Evolutionary conservation across 2,888 invertebrate species (phyloP), one percentile per base, ranked within the genome.

Genomic region (Cryptocheilus praepositus): DNA sequence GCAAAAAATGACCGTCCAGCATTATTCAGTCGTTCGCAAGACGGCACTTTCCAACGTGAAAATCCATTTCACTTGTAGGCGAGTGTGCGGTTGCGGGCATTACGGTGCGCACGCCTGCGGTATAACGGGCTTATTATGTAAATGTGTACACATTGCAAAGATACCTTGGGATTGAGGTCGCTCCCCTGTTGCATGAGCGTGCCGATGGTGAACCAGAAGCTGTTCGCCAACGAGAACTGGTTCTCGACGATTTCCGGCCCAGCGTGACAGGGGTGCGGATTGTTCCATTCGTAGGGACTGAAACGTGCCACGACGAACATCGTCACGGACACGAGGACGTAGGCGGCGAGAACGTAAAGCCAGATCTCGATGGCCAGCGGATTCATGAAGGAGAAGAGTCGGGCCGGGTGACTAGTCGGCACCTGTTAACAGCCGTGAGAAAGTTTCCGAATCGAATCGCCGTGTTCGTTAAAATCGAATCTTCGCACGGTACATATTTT

Each of bases 351-450:
- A 69, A 98, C 96, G 90, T 97, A 96, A 74, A 98, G 91, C 99
- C 99, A 99, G 81, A 99, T 98, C 90, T 98, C 97, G 81, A 96
- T 94, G 0, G 98, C 97, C 83, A 99, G 91, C 0, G 99, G 99
- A 87, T 97, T 97, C 90, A 98, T 94, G 91, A 99, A 99, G 86
- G 97, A 97, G 92, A 98, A 99, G 71, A 94, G 93, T 78, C 95
- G 92, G 54, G 95, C 96, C 61, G 95, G 96, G 89, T 94, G 96
- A 65, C 93, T 97, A 76, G 94, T 96, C 70, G 96, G 96, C 51
- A 96, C 94, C 96, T 96, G 91, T 57, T 19, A 36, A 57, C 19
- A 15, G 43, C 19, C 21, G 36, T n/a, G n/a, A n/a, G n/a, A n/a
- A n/a, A n/a, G n/a, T 49, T 7, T n/a, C 1, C 49, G 13, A 36